Evolutionary conservation across 2,797 vertebrate genomes (phyloP), one percentile per base, ranked within the genome.

Genomic region (Enteromius treurensis): DNA sequence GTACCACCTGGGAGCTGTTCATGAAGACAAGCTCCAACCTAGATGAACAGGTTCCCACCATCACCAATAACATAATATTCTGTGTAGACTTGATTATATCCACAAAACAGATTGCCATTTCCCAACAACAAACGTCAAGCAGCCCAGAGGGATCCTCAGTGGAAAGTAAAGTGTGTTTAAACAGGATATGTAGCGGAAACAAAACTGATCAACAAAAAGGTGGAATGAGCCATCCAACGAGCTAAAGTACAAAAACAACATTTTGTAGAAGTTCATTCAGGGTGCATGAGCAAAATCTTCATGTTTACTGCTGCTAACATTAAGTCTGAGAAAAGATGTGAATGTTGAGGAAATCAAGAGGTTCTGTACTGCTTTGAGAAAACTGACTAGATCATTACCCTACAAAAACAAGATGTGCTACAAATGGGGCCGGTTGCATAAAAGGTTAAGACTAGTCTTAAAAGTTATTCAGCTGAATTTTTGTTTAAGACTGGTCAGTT

Each of bases 1-100:
- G 53, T 81, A 62, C 79, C 79, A 62, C 79, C 79, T 53, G 23
- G 45, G 32, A 51, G 71, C 15, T 40, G 58, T 75, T 65, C 7
- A 45, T 40, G 29, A 51, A 65, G 29, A 40, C 69, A 65, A 65
- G 42, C 21, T 64, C 21, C 32, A 74, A 51, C 70, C 42, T 74
- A 29, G 45, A 65, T 82, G 34, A 65, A 51, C 58, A 55, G 23
- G 60, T 74, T 81, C 77, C 32, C 14, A 53, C 71, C 55, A 37
- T 76, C n/a, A 42, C 34, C 37, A 55, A 82, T 32, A 19, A 10
- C 55, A 71, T 17, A 34, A 34, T 40, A 60, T 47, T 71, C 11
- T 34, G 17, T 34, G 32, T 53, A 26, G 47, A 26, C 32, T 71
- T 26, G 71, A 32, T 45, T 62, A 58, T 55, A 55, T 37, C 49